Base-by-base conservation (phyloP, 30 jellyfish, hydroid and myxozoan species). In the Sanderia malayensis region DNA sequence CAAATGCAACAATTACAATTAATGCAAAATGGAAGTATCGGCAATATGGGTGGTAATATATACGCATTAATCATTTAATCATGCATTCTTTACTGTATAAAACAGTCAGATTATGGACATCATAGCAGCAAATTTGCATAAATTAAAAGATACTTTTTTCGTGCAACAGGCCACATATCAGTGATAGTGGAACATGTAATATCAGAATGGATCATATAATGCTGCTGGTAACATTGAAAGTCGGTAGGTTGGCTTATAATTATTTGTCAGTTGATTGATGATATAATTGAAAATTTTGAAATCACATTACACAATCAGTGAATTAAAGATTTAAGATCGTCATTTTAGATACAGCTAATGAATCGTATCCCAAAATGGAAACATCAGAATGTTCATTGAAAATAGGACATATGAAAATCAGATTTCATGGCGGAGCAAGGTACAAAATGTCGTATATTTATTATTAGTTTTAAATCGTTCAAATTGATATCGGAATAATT, bases 371-470 rank as follows among this genome's bases (percentile, higher is more conserved):
- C 27, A 34, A 23, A 49, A 41, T 90, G 24, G 66, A 24, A 4
- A 70, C 92, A 28, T 69, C 80, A n/a, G 83, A 90, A 58, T 84
- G 92, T 44, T 20, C 55, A 2, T 68, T 90, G 47, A 62, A 71
- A 71, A 83, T 92, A 24, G 89, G 89, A 1, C 68, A 64, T 13
- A 62, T 83, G 84, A 76, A 83, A 47, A 22, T 92, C 0, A 55
- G 76, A 57, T 92, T 92, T 66, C 86, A 71, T 68, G 98, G 98
- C 10, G 98, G 98, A 9, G 98, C 98, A 19, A 92, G 98, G 98
- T 84, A 53, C 66, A 23, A 53, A 53, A 53, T 53, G 25, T 53
- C 21, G 25, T 4, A 53, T n/a, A 37, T 37, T 37, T 37, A 37
- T 37, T 37, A 6, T 37, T 37, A 6, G 52, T 37, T 37, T 37